These are phyloP conservation scores for Tipula helvola DNA, from an alignment of 2,888 invertebrate genomes.

Conservation along the genomic window DNA sequence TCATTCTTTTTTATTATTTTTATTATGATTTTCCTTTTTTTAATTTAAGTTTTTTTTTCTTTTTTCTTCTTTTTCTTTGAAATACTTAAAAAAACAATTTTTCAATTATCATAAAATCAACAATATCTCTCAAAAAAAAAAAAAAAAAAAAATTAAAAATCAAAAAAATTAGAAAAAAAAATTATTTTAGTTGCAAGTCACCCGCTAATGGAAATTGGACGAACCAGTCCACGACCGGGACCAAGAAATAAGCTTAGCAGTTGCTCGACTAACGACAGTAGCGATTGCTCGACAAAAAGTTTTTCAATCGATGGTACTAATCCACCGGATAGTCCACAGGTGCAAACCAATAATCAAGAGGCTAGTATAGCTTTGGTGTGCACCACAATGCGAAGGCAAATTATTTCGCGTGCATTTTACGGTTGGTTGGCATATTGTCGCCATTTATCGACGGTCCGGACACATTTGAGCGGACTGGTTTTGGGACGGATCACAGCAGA, in stretches of 20 bases:
- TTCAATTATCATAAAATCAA: neutral
- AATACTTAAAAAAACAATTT: neutral
- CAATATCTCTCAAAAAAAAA: neutral
- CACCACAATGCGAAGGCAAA: slow-evolving; percentile 89
- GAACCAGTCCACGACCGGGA: slow-evolving; percentile 33
- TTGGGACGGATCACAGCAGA: slow-evolving; percentile 56
- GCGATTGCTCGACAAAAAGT: slow-evolving; percentile 47
- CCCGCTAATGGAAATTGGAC: slow-evolving; percentile 46
- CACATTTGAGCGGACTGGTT: slow-evolving; percentile 81
- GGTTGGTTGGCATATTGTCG: slow-evolving; percentile 93
- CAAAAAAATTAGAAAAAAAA: slow-evolving; percentile 5
- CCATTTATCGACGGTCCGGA: slow-evolving; percentile 82
- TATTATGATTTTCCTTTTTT: slow-evolving; percentile 7
- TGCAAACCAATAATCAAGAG: slow-evolving; percentile 33
- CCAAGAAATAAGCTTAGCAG: slow-evolving; percentile 42
- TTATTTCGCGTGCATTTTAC: slow-evolving; percentile 89
- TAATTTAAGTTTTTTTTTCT: neutral
- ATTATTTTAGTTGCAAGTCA: slow-evolving; percentile 47
- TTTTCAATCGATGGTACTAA: slow-evolving; percentile 35
- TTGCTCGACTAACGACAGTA: slow-evolving; percentile 49
- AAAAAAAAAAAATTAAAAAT: neutral
- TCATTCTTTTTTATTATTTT: neutral
- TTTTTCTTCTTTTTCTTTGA: slow-evolving; percentile 4
- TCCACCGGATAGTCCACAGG: slow-evolving; percentile 33
- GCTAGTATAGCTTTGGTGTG: slow-evolving; percentile 67